A percentile compares a stretch with the other conserved stretches of the same genome.
phyloP scores from a whole-genome alignment of 2,113 vertebrate species.

The Apteryx mantelli region DNA sequence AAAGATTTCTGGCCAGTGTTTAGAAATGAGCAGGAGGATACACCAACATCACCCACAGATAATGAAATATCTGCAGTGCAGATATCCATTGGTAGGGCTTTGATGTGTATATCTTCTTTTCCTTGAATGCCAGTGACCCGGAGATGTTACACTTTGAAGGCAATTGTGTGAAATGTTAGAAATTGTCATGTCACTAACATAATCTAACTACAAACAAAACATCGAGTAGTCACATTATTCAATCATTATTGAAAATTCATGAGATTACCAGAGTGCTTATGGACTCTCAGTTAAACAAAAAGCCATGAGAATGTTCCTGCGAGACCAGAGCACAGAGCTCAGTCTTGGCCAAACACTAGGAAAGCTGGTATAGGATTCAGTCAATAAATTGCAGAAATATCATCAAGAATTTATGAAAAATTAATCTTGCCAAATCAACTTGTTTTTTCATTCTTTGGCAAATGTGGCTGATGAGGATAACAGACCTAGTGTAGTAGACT shows the following conservation, averaged over 20 bases:
- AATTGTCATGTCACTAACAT: background rate
- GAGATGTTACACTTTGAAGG: background rate
- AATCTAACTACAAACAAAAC: background rate
- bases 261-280: background rate
- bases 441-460: no score
- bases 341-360: background rate
- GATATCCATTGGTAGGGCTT: background rate
- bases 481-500: no score
- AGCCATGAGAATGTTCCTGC: background rate
- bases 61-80: background rate
- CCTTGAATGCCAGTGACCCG: background rate
- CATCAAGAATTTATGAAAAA: no score
- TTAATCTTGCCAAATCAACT: no score
- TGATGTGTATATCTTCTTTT: background rate
- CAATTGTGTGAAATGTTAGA: background rate
- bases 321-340: background rate
- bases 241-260: background rate
- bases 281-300: background rate
- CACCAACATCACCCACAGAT: background rate
- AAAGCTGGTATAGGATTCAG: background rate
- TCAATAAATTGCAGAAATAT: background rate
- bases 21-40: background rate
- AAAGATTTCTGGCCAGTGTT: background rate
- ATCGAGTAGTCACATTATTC: background rate
- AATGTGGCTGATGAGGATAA: no score